Evolutionary conservation across 1,140 invertebrate genomes (phyloP).

Genomic region (Helicoverpa armigera): DNA sequence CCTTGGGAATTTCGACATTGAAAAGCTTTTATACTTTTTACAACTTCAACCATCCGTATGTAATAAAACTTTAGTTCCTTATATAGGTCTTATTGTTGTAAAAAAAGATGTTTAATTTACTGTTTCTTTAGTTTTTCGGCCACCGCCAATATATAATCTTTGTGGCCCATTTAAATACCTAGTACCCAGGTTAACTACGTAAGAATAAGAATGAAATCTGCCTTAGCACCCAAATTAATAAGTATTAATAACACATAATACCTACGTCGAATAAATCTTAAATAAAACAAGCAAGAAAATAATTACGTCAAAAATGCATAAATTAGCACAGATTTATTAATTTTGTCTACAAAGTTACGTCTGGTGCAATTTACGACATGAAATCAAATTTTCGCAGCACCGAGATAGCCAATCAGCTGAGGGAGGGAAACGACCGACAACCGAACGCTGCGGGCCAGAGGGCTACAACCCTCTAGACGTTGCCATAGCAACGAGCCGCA

Average conservation of each 20-base stretch:
- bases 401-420: constrained; percentile 62
- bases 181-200: too few relatives aligned
- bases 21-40: constrained; percentile 10
- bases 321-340: not conserved
- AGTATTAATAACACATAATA: too few relatives aligned
- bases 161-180: too few relatives aligned
- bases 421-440: constrained; percentile 54
- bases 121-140: not conserved
- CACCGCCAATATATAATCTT: not conserved
- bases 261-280: too few relatives aligned
- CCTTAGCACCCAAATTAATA: too few relatives aligned
- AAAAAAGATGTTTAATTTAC: not conserved
- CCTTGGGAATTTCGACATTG: not conserved
- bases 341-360: not conserved
- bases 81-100: not conserved
- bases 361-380: constrained; percentile 19
- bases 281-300: too few relatives aligned
- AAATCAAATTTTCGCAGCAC: constrained; percentile 52
- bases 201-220: too few relatives aligned
- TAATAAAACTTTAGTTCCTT: not conserved
- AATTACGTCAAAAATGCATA: not conserved
- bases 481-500: constrained; percentile 76
- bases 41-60: not conserved
- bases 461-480: constrained; percentile 77
- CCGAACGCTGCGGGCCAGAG: constrained; percentile 56